A percentile compares a stretch with the other conserved stretches of the same genome.
These are phyloP conservation scores for Eriocheir sinensis DNA, from an alignment of 1,140 invertebrate species.

Conservation along the genomic window DNA sequence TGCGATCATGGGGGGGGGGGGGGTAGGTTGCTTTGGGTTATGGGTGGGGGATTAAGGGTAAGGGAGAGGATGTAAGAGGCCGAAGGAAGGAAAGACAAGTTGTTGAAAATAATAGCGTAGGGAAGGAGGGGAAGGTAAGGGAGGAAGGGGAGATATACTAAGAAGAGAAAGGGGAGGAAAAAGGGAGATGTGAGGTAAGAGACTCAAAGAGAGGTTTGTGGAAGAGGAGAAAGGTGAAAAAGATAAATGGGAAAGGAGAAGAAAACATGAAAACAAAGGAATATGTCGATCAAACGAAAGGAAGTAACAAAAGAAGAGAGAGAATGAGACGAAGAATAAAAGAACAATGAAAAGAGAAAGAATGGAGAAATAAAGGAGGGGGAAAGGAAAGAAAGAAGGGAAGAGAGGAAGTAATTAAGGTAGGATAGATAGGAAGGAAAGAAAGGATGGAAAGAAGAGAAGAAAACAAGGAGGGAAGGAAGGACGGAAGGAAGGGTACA, in stretches of 20 bases:
- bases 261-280: not conserved
- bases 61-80: slow-evolving; percentile 6
- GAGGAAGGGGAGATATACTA: not conserved
- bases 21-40: not conserved
- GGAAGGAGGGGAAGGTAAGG: not conserved
- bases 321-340: not conserved
- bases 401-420: not conserved
- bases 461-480: not conserved
- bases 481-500: not conserved
- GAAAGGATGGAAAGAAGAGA: not conserved
- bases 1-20: no score
- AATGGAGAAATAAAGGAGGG: not conserved
- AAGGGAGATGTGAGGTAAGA: not conserved
- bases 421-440: not conserved
- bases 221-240: not conserved
- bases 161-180: slow-evolving; percentile 1
- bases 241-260: slow-evolving; percentile 4
- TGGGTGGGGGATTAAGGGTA: not conserved
- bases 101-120: not conserved
- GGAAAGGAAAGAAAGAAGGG: not conserved
- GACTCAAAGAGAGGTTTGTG: not conserved
- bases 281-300: not conserved
- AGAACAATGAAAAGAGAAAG: not conserved
- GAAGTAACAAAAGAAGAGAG: not conserved
- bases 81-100: not conserved